Evolutionary conservation across 2,797 vertebrate species (phyloP), one percentile per base, ranked within the genome.

Genomic region (Hippopotamyrus pictus): DNA sequence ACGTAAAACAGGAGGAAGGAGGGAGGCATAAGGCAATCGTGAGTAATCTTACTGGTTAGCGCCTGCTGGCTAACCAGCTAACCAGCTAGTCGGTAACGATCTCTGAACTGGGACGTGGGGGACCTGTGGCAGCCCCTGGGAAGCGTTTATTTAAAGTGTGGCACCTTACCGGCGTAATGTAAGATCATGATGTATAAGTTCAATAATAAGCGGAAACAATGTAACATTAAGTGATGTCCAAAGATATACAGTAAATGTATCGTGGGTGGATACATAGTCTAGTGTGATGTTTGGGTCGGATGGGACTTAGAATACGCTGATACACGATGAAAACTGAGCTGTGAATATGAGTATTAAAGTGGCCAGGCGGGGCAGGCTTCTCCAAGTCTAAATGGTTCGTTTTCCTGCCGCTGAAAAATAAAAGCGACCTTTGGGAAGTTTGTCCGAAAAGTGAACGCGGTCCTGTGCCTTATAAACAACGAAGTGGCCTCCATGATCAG

Each of bases 21-120:
- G 12, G 65, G 65, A 37, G 65, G 19, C 5, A 7, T 41, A 46
- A 50, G 83, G 48, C 12, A 85, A 51, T 85, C 37, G 76, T 82
- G 76, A 82, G 17, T 53, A 22, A 85, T 50, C 29, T 37, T 85
- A 5, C 83, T 85, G 25, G 85, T 82, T 73, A 37, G 65, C 76
- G 76, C 88, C 92, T 89, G 90, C 90, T 14, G 89, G 89, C 54
- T 88, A 83, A 89, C 87, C 62, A 91, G 90, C 92, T 92, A 91
- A 51, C 85, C 69, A 46, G 48, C 41, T 51, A 84, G 44, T 51
- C 82, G 44, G 22, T 50, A 50, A 53, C 11, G 83, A n/a, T 46
- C 37, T 22, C 37, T 33, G 41, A 44, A 9, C 37, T 82, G 76
- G 76, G 41, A 9, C 19, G 3, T 46, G 8, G 41, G 7, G 6